Evolutionary conservation across 2,113 vertebrate species (phyloP).

Genomic region (Bagarius yarrelli): DNA sequence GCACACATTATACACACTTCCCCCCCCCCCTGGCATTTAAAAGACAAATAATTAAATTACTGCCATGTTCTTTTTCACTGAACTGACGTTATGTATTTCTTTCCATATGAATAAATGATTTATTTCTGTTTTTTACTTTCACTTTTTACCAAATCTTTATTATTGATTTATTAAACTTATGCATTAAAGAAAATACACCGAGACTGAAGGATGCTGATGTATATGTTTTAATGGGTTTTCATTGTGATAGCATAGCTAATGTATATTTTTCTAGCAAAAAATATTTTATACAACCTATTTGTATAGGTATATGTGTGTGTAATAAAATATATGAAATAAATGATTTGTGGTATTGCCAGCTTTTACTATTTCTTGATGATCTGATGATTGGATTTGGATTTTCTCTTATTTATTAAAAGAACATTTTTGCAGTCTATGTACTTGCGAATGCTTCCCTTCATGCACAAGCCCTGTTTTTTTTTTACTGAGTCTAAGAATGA

Average conservation of each 20-base stretch:
- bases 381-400: no score
- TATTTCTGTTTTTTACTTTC: not conserved
- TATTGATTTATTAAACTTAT: not conserved
- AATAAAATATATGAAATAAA: constrained; percentile 22
- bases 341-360: not conserved
- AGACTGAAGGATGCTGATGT: not conserved
- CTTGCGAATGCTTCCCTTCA: not conserved
- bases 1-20: not conserved
- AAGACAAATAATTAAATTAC: not conserved
- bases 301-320: not conserved
- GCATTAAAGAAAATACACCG: not conserved
- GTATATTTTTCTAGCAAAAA: not conserved
- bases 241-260: not conserved
- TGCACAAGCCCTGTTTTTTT: not conserved
- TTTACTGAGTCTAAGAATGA: constrained; percentile 2
- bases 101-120: constrained; percentile 2
- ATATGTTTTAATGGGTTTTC: not conserved
- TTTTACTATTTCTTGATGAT: not conserved
- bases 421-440: not conserved
- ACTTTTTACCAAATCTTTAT: not conserved
- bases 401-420: no score
- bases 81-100: not conserved
- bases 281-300: not conserved
- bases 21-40: not conserved
- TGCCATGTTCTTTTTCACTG: not conserved